Percentiles rank a stretch among this genome's conserved stretches.
Evolutionary conservation across 23 tunicate species (phyloP).

Genomic region (Ciona savignyi): DNA sequence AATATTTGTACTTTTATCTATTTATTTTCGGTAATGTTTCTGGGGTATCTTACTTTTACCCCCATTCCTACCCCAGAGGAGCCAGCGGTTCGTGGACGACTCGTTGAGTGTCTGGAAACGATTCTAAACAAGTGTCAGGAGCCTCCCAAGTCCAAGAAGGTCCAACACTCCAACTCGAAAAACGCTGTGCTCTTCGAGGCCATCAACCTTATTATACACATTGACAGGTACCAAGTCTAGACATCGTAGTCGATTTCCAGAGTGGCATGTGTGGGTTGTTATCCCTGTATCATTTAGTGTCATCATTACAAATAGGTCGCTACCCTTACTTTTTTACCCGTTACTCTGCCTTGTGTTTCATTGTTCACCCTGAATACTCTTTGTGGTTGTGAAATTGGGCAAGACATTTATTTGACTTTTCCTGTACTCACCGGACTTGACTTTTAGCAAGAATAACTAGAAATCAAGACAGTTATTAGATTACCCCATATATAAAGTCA

Average conservation of each 20-base stretch:
- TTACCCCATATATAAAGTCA: too few species aligned
- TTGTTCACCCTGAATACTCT: too few species aligned
- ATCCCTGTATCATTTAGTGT: neutral
- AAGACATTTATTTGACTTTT: too few species aligned
- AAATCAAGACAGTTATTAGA: too few species aligned
- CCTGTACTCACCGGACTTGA: too few species aligned
- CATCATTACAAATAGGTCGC: neutral
- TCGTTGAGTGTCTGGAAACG: conserved; percentile 96
- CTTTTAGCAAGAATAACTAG: too few species aligned
- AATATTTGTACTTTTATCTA: too few species aligned
- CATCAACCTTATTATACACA: conserved; percentile 92
- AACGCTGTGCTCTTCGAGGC: conserved; percentile 98
- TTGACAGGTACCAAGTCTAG: conserved; percentile 63
- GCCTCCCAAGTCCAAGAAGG: conserved; percentile 97
- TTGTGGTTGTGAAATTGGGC: too few species aligned
- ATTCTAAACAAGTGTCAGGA: conserved; percentile 95
- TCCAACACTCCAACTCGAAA: conserved; percentile 97
- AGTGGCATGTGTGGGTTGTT: neutral
- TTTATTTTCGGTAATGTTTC: too few species aligned
- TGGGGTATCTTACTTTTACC: too few species aligned
- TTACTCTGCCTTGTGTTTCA: too few species aligned
- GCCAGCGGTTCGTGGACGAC: conserved; percentile 78
- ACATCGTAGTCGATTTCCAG: neutral
- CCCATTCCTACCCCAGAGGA: conserved; percentile 42
- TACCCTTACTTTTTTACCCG: too few species aligned